Base-by-base conservation (phyloP, 2,888 invertebrate species). In the Yponomeuta malinellus region DNA sequence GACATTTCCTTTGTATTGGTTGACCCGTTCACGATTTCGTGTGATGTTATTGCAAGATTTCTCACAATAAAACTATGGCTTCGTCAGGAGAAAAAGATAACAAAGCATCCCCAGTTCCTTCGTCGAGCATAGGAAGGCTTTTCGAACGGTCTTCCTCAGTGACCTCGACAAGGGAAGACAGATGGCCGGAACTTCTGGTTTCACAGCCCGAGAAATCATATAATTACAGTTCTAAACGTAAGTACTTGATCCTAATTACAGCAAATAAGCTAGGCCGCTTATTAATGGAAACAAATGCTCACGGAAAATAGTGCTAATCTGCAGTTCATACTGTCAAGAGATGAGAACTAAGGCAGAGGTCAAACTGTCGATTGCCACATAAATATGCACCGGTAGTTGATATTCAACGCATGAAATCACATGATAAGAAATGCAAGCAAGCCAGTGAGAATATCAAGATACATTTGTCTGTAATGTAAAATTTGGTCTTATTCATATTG, bases 161-260 rank as follows among this genome's bases (percentile, higher is more conserved):
- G 73, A 78, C 88, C 48, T 90, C 91, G 65, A 78, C 81, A 52
- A 89, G 76, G 73, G 89, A 88, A 74, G 91, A 92, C 78, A 91
- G 86, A 85, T 93, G 93, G 93, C 93, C 93, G 77, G 92, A 92
- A 83, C 82, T 92, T 73, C 79, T 93, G 75, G 75, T 92, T 77
- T 87, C 92, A 70, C 87, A 83, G 77, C 92, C 92, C 33, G 84
- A 89, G 72, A 89, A 85, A 77, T 90, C 89, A 1, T 89, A 88
- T 77, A 90, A 83, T 75, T 90, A 86, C 78, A 88, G 84, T 77
- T 82, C 87, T 70, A 87, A 85, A 76, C 81, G 92, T 92, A 84
- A 91, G 91, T 89, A 76, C 48, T 67, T 70, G 33, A 70, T 29
- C 43, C 43, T 43, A 8, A 8, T 43, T 43, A 8, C 43, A 43